These are phyloP conservation scores for Syngnathus rostellatus DNA, from an alignment of 2,797 vertebrate genomes.

Conservation along the genomic window DNA sequence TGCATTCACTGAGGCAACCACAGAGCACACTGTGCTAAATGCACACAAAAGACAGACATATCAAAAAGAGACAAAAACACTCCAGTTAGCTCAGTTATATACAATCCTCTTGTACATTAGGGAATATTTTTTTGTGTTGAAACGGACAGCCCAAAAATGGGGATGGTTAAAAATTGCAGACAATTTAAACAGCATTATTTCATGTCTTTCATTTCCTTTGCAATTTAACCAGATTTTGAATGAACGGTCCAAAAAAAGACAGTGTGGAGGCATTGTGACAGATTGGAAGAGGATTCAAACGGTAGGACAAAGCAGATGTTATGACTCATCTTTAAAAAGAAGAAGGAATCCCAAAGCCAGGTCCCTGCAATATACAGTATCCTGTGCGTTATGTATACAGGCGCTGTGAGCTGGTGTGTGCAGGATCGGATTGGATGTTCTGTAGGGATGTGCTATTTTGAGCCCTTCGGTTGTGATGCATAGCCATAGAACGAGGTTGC, in stretches of 20 bases:
- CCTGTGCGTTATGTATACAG: background rate
- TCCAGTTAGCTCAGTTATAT: background rate
- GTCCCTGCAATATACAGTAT: background rate
- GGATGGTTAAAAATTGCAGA: background rate
- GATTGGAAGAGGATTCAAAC: background rate
- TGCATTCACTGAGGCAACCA: conserved; percentile 28
- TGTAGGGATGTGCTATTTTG: conserved; percentile 7
- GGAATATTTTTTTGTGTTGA: background rate
- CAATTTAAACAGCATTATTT: background rate
- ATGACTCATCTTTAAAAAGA: conserved; percentile 3
- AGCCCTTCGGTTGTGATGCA: background rate
- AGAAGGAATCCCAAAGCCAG: background rate
- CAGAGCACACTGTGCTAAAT: conserved; percentile 5
- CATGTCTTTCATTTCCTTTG: background rate
- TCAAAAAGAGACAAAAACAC: conserved; percentile 2
- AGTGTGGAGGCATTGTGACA: background rate
- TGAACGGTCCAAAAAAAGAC: too few species aligned
- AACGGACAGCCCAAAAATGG: background rate
- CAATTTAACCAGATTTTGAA: background rate
- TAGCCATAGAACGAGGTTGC: background rate
- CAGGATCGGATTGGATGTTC: background rate
- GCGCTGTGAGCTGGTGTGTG: background rate
- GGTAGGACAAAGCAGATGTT: background rate
- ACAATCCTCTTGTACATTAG: background rate
- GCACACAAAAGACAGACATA: conserved; percentile 4